Evolutionary conservation across 1,140 invertebrate genomes (phyloP), one percentile per base, ranked within the genome.

Genomic region (Drosophila nebulosa): DNA sequence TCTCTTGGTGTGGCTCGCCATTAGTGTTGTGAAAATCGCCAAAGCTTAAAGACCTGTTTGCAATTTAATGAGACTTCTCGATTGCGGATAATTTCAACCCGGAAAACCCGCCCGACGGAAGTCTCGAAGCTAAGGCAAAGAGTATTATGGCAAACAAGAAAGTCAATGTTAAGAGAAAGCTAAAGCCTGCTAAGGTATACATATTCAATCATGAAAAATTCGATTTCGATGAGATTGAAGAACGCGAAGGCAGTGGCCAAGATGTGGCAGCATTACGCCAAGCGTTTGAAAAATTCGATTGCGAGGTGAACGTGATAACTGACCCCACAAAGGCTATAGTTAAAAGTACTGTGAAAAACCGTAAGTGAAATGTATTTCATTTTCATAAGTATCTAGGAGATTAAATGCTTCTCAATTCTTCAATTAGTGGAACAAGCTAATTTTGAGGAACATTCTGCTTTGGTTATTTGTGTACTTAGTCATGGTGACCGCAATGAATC

Each of bases 201-300:
- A 83, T 91, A 14, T 89, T 91, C 10, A 89, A 91, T 46, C 69
- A 90, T 18, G 90, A 89, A 32, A 69, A 71, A 1, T 91, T 90
- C 24, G 72, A 79, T n/a, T n/a, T n/a, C 18, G 75, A 52, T 27
- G 27, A 51, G 1, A 72, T 79, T 36, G 74, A 84, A 10, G 64
- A 39, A 36, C 86, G 90, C 2, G 12, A 21, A 1, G 90, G 90
- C n/a, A 90, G 74, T 46, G 42, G 53, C n/a, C 65, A 75, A n/a
- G 90, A 91, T 62, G 90, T 86, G 1, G 77, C 78, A 16, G 32
- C 52, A 0, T 22, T 91, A 56, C 24, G 42, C 0, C 36, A 66
- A 27, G 61, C 72, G 1, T 91, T 91, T n/a, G 36, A 76, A 27
- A 26, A 61, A 10, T 64, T 78, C 0, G 91, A 89, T 10, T 79